Percentiles rank a stretch among this genome's conserved stretches.
Conservation (phyloP, 2,797 vertebrate species). For the Pempheris klunzingeri region DNA sequence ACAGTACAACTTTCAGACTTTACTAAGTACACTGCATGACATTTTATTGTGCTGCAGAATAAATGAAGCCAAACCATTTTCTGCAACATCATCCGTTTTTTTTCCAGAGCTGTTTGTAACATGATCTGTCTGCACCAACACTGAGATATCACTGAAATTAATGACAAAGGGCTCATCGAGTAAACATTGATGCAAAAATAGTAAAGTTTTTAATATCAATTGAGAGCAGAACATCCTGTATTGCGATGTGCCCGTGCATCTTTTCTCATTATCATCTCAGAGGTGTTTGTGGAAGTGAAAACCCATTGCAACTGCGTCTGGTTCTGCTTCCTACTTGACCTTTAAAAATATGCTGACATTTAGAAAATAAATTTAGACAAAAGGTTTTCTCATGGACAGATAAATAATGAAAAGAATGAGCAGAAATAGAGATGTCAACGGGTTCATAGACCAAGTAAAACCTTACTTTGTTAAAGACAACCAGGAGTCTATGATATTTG, state of each 20-base stretch:
- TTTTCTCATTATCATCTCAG: slow-evolving; percentile 7
- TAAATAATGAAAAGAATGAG: slow-evolving; percentile 12
- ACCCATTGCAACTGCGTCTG: background rate
- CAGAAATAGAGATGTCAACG: background rate
- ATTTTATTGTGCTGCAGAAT: background rate
- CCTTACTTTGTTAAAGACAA: background rate
- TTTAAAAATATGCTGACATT: slow-evolving; percentile 18
- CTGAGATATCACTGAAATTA: background rate
- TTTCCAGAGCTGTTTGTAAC: slow-evolving; percentile 6
- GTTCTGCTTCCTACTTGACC: background rate
- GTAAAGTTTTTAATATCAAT: background rate
- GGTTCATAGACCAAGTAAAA: slow-evolving; percentile 1
- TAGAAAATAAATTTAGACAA: slow-evolving; percentile 2
- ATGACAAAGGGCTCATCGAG: background rate
- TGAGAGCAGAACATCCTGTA: background rate
- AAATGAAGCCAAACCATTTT: background rate
- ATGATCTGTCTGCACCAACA: slow-evolving; percentile 7
- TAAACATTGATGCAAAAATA: background rate
- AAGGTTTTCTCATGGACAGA: background rate
- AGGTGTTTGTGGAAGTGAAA: slow-evolving; percentile 14
- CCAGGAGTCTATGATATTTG: background rate
- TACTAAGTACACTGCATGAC: background rate
- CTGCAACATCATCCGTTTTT: background rate
- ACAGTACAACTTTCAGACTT: background rate
- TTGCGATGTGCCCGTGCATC: background rate